Base-by-base conservation (phyloP, 2,888 invertebrate species). In the Thecophora atra region DNA sequence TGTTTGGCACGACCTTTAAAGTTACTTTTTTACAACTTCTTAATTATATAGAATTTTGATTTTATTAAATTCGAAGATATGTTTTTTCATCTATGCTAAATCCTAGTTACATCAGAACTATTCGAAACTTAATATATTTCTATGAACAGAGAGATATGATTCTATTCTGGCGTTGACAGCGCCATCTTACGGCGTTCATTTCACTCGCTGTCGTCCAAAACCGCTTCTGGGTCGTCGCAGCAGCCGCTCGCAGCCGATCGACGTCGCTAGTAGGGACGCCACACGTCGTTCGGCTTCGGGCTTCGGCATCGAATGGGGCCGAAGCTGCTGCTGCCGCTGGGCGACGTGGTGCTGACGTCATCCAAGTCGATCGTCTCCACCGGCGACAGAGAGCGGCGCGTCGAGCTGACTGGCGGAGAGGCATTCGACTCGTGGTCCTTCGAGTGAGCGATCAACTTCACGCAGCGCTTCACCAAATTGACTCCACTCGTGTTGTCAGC, bases 201-300 rank as follows among this genome's bases (percentile, higher is more conserved):
- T n/a, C 69, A n/a, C 54, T 47, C 54, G 51, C 65, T 11, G 60
- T 58, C 44, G 37, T 47, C 47, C 6, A 47, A 1, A 47, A 60
- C 70, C 24, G 58, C 68, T 47, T 71, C 74, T 58, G 66, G 70
- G 13, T 72, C 72, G 37, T 69, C 75, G 70, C 72, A 72, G 75
- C 75, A 73, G 28, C 37, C 30, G 68, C 42, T 21, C 28, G 37
- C 28, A 52, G 6, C 13, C 47, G 17, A 17, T 4, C 47, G 47
- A 47, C 79, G 82, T 79, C 83, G 84, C 85, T 86, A 93, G 86
- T 93, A 93, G 19, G 93, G 93, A 81, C 93, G 89, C 93, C 93
- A 93, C 72, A 93, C 93, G 81, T 93, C 93, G 2, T 91, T 89
- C 71, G 91, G 80, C 82, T 85, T 88, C 81, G 82, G 88, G 78